phyloP scores from a whole-genome alignment of 2,797 vertebrate genomes.

The Liasis olivaceus region DNA sequence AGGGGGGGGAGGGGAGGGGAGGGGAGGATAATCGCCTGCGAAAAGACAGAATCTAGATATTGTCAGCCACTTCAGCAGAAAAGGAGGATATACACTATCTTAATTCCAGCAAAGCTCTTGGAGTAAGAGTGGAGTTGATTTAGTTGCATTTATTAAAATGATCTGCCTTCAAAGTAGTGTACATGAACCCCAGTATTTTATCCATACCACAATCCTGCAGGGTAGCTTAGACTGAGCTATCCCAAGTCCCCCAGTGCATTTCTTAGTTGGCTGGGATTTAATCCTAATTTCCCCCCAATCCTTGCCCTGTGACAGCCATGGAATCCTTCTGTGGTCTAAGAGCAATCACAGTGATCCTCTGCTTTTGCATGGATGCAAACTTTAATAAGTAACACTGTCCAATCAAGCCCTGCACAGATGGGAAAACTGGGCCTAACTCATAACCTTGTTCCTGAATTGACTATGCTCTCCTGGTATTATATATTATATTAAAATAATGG shows the following conservation, averaged over 20 bases:
- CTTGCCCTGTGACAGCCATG: background rate
- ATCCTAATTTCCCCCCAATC: background rate
- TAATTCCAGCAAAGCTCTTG: background rate
- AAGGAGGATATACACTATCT: background rate
- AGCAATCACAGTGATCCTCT: background rate
- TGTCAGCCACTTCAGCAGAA: background rate
- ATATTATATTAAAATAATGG: no score
- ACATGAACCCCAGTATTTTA: background rate
- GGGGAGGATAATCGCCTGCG: background rate
- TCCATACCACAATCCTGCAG: background rate
- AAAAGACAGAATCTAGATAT: background rate
- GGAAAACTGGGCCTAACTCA: constrained; percentile 40
- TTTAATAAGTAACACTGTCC: constrained; percentile 40
- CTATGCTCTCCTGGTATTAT: background rate
- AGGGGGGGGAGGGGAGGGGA: background rate
- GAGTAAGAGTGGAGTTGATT: background rate
- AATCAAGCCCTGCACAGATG: constrained; percentile 46
- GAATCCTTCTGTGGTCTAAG: background rate
- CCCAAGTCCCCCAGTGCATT: background rate
- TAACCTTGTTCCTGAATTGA: background rate
- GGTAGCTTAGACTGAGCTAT: background rate
- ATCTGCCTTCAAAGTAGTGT: background rate
- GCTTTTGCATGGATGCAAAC: background rate
- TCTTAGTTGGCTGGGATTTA: background rate
- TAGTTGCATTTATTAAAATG: background rate